phyloP scores from a whole-genome alignment of 2,888 invertebrate species.

The Cheiracanthium punctorium region DNA sequence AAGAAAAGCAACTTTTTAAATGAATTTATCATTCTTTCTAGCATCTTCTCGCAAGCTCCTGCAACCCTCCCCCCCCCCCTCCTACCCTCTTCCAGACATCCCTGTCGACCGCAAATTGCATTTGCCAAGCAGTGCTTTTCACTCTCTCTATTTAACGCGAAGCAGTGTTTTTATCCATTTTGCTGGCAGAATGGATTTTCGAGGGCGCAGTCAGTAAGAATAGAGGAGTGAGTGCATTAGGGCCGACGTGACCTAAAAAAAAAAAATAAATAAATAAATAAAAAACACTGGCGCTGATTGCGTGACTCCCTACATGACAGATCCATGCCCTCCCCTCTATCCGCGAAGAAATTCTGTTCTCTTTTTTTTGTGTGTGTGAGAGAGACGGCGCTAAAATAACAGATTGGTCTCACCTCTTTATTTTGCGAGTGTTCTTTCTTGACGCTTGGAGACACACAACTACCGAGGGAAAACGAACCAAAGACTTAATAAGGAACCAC shows the following conservation, averaged over 20 bases:
- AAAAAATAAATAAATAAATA: too few species aligned
- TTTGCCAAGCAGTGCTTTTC: not conserved
- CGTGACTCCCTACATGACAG: not conserved
- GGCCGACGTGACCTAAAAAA: conserved; percentile 4
- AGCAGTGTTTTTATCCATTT: not conserved
- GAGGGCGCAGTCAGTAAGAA: too few species aligned
- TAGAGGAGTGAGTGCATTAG: not conserved
- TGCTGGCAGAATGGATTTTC: too few species aligned
- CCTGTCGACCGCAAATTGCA: not conserved
- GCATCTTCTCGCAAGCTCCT: not conserved
- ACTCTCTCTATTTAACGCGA: not conserved
- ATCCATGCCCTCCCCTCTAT: not conserved
- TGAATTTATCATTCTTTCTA: not conserved
- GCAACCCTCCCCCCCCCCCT: not conserved
- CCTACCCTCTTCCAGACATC: not conserved
- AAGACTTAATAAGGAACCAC: conserved; percentile 24
- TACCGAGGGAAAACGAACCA: not conserved
- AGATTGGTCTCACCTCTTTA: conserved; percentile 23
- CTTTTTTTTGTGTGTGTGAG: too few species aligned
- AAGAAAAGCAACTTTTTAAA: not conserved
- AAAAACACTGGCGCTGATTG: conserved; percentile 4
- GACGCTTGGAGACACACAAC: not conserved
- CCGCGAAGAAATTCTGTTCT: not conserved
- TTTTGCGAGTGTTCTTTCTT: conserved; percentile 31
- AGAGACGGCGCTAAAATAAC: conserved; percentile 46